Percentiles rank a stretch among this genome's conserved stretches.
These are phyloP conservation scores for Cylloceria caligata DNA, from an alignment of 2,888 invertebrate genomes.

Conservation along the genomic window DNA sequence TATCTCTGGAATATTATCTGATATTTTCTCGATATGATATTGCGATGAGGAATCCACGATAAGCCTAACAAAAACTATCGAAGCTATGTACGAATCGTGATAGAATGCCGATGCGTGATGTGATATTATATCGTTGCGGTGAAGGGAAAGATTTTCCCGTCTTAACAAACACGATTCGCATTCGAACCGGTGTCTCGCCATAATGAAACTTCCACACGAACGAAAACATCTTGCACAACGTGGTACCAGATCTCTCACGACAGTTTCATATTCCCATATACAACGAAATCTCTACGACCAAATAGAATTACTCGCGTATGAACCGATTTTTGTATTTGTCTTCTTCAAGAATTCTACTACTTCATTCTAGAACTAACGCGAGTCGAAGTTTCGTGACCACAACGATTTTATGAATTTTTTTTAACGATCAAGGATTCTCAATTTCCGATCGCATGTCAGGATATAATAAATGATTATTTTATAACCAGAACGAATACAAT, in stretches of 20 bases:
- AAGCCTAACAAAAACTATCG: conserved; percentile 10
- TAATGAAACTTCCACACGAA: conserved; percentile 41
- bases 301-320: conserved; percentile 30
- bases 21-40: conserved; percentile 42
- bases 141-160: conserved; percentile 48
- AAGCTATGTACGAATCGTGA: conserved; percentile 19
- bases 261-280: conserved; percentile 72
- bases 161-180: conserved; percentile 34
- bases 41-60: conserved; percentile 47
- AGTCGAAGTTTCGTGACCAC: conserved; percentile 31
- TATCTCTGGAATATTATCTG: conserved; percentile 33
- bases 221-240: conserved; percentile 64
- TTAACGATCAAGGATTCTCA: conserved; percentile 17
- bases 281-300: conserved; percentile 58
- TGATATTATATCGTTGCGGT: conserved; percentile 18
- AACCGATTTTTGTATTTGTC: conserved; percentile 11
- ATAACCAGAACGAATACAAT: neutral
- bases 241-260: conserved; percentile 75
- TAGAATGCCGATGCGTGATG: conserved; percentile 2
- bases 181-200: conserved; percentile 42
- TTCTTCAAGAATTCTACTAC: neutral
- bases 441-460: conserved; percentile 12
- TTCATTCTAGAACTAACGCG: conserved; percentile 3
- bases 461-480: conserved; percentile 15
- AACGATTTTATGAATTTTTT: conserved; percentile 31